Conservation (phyloP, 2,888 invertebrate genomes). For the Lepetodrilus schrolli region DNA sequence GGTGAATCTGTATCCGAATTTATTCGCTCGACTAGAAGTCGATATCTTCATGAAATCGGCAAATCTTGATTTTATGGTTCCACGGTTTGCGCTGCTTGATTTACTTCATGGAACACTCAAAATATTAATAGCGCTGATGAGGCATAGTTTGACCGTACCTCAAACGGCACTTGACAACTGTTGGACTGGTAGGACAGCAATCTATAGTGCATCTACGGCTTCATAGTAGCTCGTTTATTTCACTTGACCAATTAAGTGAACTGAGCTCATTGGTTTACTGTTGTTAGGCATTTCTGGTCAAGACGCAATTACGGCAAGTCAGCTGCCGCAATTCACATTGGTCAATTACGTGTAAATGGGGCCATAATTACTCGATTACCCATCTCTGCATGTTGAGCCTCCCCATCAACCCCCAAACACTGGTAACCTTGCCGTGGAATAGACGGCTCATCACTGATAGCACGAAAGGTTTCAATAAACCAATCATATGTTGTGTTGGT, state of each 20-base stretch:
- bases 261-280: constrained; percentile 3
- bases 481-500: constrained; percentile 19
- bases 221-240: not conserved
- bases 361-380: constrained; percentile 3
- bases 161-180: not conserved
- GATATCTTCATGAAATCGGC: too few relatives aligned
- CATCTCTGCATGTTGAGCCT: not conserved
- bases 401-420: not conserved
- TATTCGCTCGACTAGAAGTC: too few relatives aligned
- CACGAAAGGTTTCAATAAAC: constrained; percentile 17
- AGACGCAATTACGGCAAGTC: constrained; percentile 21
- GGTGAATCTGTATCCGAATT: too few relatives aligned
- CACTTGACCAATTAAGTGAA: constrained; percentile 21
- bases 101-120: too few relatives aligned
- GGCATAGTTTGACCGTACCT: too few relatives aligned
- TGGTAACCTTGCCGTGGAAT: not conserved
- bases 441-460: constrained; percentile 24
- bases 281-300: constrained; percentile 23
- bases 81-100: too few relatives aligned
- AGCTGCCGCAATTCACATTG: constrained; percentile 24
- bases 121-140: too few relatives aligned
- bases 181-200: not conserved
- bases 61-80: too few relatives aligned
- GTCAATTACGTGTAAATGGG: constrained; percentile 23
- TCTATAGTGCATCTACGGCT: not conserved